phyloP scores from a whole-genome alignment of 37 sponge, comb jelly and placozoan species.

The Chondrilla cf. caribensis region DNA sequence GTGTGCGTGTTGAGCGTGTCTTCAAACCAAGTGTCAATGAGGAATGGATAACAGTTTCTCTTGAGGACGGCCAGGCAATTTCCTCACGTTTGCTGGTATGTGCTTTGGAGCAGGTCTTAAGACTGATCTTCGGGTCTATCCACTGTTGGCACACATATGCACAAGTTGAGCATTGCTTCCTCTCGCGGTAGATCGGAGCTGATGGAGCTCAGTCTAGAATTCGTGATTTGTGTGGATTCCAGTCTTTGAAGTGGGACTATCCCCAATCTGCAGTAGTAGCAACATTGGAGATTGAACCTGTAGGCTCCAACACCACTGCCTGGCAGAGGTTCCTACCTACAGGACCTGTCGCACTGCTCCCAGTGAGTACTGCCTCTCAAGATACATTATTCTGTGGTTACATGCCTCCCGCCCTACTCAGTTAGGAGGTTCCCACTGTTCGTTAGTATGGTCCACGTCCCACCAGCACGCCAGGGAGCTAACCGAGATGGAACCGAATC shows the following conservation, averaged over 20 bases:
- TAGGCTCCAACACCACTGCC: slow-evolving; percentile 42
- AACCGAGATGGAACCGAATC: slow-evolving; percentile 36
- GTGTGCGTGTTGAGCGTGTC: slow-evolving; percentile 17
- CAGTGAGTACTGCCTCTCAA: slow-evolving; percentile 33
- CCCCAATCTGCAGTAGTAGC: slow-evolving; percentile 72
- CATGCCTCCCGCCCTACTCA: too few species aligned
- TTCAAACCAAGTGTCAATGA: background rate
- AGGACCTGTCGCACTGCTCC: slow-evolving; percentile 86
- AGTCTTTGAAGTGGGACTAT: slow-evolving; percentile 52
- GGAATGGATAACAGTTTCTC: background rate
- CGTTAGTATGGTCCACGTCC: slow-evolving; percentile 78
- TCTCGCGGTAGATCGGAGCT: slow-evolving; percentile 58
- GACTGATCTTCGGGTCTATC: too few species aligned
- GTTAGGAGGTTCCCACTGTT: slow-evolving; percentile 44
- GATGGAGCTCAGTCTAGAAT: slow-evolving; percentile 69
- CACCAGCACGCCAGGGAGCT: slow-evolving; percentile 60
- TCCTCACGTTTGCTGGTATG: background rate
- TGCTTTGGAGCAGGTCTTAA: too few species aligned
- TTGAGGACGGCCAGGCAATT: background rate
- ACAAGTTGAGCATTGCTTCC: too few species aligned
- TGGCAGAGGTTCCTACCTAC: slow-evolving; percentile 81
- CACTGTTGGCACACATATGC: too few species aligned
- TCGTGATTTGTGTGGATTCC: slow-evolving; percentile 42
- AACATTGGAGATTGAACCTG: slow-evolving; percentile 44
- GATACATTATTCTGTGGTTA: too few species aligned